These are phyloP conservation scores for Diogma glabrata DNA, from an alignment of 2,888 invertebrate species.

Conservation along the genomic window DNA sequence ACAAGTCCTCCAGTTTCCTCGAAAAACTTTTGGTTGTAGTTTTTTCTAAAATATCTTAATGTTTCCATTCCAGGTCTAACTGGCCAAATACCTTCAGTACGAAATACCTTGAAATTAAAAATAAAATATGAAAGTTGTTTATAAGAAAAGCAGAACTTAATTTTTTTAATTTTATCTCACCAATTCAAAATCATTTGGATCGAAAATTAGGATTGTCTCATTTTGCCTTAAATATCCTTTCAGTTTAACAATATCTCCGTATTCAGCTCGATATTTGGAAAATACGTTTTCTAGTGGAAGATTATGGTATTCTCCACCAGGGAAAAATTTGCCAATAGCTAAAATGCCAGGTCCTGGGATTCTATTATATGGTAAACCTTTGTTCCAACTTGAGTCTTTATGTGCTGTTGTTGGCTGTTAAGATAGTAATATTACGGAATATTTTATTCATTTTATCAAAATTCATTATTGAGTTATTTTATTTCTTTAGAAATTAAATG, in stretches of 20 bases:
- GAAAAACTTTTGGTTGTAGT: not conserved
- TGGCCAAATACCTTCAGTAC: conserved; percentile 12
- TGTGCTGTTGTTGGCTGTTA: no score
- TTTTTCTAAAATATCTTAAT: conserved; percentile 8
- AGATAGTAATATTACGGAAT: no score
- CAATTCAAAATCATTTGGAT: conserved; percentile 10
- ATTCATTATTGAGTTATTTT: no score
- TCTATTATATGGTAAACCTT: conserved; percentile 24
- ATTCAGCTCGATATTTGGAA: not conserved
- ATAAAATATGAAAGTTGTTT: no score
- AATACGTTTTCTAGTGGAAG: not conserved
- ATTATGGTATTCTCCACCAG: conserved; percentile 19
- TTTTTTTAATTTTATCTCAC: conserved; percentile 18
- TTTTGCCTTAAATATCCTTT: not conserved
- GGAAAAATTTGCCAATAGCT: conserved; percentile 21
- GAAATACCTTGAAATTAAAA: not conserved
- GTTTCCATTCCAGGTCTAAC: conserved; percentile 10
- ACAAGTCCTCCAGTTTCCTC: conserved; percentile 10
- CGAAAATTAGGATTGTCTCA: not conserved
- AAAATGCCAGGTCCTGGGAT: conserved; percentile 21
- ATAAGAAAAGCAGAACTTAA: no score
- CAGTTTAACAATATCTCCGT: not conserved
- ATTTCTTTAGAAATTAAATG: no score
- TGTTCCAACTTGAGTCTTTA: conserved; percentile 22
- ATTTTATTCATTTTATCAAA: no score